Evolutionary conservation across 2,888 invertebrate genomes (phyloP).

Genomic region (Hirtodrosophila histrioides): DNA sequence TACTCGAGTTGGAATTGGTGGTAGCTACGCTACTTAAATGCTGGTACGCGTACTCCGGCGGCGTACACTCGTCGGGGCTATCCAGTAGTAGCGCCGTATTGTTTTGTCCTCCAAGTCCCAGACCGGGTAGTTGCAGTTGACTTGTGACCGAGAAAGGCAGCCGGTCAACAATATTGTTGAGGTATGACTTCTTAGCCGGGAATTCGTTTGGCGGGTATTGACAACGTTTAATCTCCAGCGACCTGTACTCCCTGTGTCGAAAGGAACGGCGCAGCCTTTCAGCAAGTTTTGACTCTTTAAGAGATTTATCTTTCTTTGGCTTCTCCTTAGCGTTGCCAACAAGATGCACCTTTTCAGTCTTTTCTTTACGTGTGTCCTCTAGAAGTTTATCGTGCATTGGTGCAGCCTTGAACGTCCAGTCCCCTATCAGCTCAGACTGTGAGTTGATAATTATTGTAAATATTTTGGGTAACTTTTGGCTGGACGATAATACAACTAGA

Average conservation of each 20-base stretch:
- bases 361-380: slow-evolving; percentile 68
- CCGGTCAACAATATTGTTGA: slow-evolving; percentile 40
- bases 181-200: slow-evolving; percentile 40
- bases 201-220: slow-evolving; percentile 49
- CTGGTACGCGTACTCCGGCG: slow-evolving; percentile 82
- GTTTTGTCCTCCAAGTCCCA: slow-evolving; percentile 73
- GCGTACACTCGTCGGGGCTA: slow-evolving; percentile 82
- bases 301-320: slow-evolving; percentile 54
- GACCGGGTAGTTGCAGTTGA: slow-evolving; percentile 62
- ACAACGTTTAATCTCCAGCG: slow-evolving; percentile 72
- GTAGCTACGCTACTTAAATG: slow-evolving; percentile 81
- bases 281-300: slow-evolving; percentile 78
- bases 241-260: slow-evolving; percentile 78
- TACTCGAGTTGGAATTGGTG: slow-evolving; percentile 80
- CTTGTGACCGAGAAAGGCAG: slow-evolving; percentile 58
- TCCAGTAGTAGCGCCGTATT: slow-evolving; percentile 81
- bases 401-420: slow-evolving; percentile 42
- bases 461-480: slow-evolving; percentile 30
- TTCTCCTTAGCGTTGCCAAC: slow-evolving; percentile 70
- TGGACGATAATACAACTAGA: slow-evolving; percentile 66
- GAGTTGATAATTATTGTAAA: slow-evolving; percentile 20
- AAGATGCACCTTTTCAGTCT: slow-evolving; percentile 70
- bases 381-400: slow-evolving; percentile 81
- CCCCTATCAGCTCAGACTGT: slow-evolving; percentile 23
- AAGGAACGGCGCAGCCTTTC: slow-evolving; percentile 80